Conservation (phyloP, 2,888 invertebrate species). For the Fragum whitleyi region DNA sequence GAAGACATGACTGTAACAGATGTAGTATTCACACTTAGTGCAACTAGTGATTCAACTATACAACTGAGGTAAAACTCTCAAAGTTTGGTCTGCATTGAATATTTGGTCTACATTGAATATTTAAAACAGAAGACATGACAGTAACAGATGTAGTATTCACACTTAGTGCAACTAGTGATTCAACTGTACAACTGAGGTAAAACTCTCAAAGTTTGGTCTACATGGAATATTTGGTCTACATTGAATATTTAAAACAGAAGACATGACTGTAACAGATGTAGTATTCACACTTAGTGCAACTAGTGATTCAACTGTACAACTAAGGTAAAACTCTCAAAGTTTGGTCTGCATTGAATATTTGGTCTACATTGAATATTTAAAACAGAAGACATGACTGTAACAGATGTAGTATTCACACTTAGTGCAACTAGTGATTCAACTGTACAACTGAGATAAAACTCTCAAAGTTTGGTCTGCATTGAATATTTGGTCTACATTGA, state of each 20-base stretch:
- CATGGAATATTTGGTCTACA: no score
- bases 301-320: not conserved
- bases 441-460: not conserved
- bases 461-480: no score
- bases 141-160: not conserved
- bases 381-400: conserved; percentile 1
- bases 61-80: not conserved
- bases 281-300: not conserved
- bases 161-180: not conserved
- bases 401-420: not conserved
- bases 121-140: conserved; percentile 7
- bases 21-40: not conserved
- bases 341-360: no score
- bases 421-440: conserved; percentile 5
- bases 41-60: not conserved
- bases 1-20: conserved; percentile 2
- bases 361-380: not conserved
- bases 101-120: no score
- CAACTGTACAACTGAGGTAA: not conserved
- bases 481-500: no score
- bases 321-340: conserved; percentile 6
- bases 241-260: no score
- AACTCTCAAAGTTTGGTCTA: no score
- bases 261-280: conserved; percentile 1
- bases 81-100: no score